A percentile compares a stretch with the other conserved stretches of the same genome.
Conservation (phyloP, 2,888 invertebrate genomes). For the Terebella lapidaria region DNA sequence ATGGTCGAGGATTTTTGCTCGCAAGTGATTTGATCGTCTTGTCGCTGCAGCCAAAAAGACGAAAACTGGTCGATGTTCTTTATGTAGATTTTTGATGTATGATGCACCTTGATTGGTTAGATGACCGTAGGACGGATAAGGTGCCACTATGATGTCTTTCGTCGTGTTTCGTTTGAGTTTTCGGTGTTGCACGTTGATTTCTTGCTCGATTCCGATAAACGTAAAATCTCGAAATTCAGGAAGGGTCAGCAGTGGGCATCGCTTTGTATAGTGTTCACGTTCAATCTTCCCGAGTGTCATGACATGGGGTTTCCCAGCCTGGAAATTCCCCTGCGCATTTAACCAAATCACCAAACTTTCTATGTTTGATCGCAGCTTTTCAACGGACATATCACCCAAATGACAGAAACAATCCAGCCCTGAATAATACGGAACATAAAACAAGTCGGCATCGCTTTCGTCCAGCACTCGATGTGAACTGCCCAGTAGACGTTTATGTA, state of each 20-base stretch:
- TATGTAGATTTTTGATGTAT: not conserved
- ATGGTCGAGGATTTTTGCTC: slow-evolving; percentile 31
- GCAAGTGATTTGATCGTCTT: slow-evolving; percentile 28
- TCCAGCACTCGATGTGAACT: slow-evolving; percentile 28
- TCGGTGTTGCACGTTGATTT: not conserved
- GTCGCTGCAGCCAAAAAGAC: slow-evolving; percentile 31
- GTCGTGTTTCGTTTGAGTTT: not conserved
- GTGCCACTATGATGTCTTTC: slow-evolving; percentile 28
- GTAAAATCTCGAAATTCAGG: slow-evolving; percentile 24
- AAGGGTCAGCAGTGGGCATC: slow-evolving; percentile 28
- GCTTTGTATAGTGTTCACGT: slow-evolving; percentile 22
- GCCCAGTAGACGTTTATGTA: slow-evolving; percentile 31
- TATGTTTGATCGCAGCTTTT: slow-evolving; percentile 2
- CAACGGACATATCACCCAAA: not conserved
- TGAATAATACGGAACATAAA: slow-evolving; percentile 33
- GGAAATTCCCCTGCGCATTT: not conserved
- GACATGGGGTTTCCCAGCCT: slow-evolving; percentile 30
- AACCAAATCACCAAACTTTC: not conserved
- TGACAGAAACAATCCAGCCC: slow-evolving; percentile 25
- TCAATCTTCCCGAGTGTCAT: slow-evolving; percentile 34
- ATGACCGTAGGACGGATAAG: slow-evolving; percentile 40
- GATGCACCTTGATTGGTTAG: slow-evolving; percentile 6
- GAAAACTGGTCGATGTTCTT: slow-evolving; percentile 25
- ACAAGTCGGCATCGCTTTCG: slow-evolving; percentile 28
- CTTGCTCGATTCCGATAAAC: slow-evolving; percentile 33